Conservation (phyloP, 1,140 invertebrate genomes). For the Ostrea edulis region DNA sequence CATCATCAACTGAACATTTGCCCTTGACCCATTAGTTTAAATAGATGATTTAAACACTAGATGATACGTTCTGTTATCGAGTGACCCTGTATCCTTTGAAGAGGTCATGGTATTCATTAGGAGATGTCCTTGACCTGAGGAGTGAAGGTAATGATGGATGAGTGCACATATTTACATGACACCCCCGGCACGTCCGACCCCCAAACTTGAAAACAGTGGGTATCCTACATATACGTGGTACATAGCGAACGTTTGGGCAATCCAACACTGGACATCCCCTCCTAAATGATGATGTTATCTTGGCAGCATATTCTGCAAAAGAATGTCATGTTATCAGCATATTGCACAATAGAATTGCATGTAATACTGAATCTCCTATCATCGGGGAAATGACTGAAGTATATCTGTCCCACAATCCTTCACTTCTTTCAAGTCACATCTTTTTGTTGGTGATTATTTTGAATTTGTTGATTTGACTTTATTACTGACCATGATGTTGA, state of each 20-base stretch:
- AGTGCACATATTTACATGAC: not conserved
- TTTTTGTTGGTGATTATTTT: too few relatives aligned
- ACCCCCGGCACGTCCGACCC: not conserved
- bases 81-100: not conserved
- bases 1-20: not conserved
- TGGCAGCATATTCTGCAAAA: constrained; percentile 3
- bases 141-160: not conserved
- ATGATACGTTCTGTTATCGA: not conserved
- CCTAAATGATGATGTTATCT: not conserved
- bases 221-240: not conserved
- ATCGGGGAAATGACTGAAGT: too few relatives aligned
- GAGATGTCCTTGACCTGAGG: constrained; percentile 2
- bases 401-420: too few relatives aligned
- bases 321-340: not conserved
- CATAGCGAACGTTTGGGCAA: not conserved
- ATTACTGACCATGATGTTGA: too few relatives aligned
- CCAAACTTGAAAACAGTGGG: constrained; percentile 12
- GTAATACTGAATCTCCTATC: too few relatives aligned
- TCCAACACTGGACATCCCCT: not conserved
- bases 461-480: too few relatives aligned
- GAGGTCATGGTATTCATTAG: not conserved
- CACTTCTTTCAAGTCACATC: too few relatives aligned
- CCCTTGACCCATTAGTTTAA: not conserved
- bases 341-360: too few relatives aligned
- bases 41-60: not conserved